A percentile compares a stretch with the other conserved stretches of the same genome.
Conservation (phyloP, 2,113 vertebrate species). For the Jacana jacana region DNA sequence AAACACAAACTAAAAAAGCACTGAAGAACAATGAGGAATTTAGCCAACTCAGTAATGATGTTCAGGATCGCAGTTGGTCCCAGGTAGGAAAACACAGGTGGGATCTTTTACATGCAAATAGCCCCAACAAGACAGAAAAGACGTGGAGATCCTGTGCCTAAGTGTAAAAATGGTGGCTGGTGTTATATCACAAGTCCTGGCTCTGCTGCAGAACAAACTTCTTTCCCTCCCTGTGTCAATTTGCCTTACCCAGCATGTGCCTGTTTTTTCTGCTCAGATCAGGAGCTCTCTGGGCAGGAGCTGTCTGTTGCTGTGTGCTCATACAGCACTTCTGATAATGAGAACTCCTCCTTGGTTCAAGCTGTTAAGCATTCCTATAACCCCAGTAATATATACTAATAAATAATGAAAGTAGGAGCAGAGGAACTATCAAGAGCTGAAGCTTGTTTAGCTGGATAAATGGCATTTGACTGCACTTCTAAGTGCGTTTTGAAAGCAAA, state of each 20-base stretch:
- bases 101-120: neutral
- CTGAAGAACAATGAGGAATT: neutral
- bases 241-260: neutral
- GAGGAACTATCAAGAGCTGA: neutral
- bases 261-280: neutral
- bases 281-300: neutral
- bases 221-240: neutral
- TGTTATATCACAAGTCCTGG: neutral
- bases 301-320: neutral
- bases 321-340: neutral
- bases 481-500: neutral
- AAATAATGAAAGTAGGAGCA: conserved; percentile 4
- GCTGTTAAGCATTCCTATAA: neutral
- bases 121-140: neutral
- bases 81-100: neutral
- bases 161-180: neutral
- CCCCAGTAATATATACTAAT: neutral
- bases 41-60: neutral
- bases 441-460: conserved; percentile 21
- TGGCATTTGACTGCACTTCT: neutral
- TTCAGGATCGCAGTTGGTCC: neutral
- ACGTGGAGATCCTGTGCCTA: neutral
- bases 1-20: neutral
- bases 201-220: neutral
- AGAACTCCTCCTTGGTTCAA: neutral